Evolutionary conservation across 1,140 invertebrate species (phyloP).

Genomic region (Acromyrmex echinatior): DNA sequence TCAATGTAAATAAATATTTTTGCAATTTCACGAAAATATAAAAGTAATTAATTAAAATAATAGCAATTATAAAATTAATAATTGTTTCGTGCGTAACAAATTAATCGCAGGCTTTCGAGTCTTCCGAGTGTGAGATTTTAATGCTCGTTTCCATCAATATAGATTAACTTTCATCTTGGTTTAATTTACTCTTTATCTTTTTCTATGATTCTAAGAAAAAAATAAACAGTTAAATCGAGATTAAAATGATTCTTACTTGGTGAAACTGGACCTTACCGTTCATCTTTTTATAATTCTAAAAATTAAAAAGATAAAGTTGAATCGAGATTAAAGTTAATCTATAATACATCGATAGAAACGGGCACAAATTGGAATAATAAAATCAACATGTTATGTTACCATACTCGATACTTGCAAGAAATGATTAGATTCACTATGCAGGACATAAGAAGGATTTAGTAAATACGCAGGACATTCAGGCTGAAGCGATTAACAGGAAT

Average conservation of each 20-base stretch:
- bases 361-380: not conserved
- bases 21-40: not conserved
- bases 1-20: not conserved
- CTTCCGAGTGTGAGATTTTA: too few species aligned
- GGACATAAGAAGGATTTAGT: not conserved
- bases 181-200: not conserved
- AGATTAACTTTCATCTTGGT: too few species aligned
- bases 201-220: not conserved
- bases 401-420: conserved; percentile 1
- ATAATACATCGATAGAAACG: too few species aligned
- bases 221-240: too few species aligned
- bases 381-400: not conserved
- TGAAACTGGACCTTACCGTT: too few species aligned
- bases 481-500: not conserved
- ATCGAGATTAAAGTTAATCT: too few species aligned
- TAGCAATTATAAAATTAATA: not conserved
- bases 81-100: conserved; percentile 1
- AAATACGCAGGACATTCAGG: not conserved
- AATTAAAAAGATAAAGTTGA: too few species aligned
- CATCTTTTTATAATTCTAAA: too few species aligned
- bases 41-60: not conserved
- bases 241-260: too few species aligned
- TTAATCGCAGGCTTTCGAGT: not conserved
- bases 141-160: too few species aligned
- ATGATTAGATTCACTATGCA: not conserved